Evolutionary conservation across 2,797 vertebrate genomes (phyloP), one percentile per base, ranked within the genome.

Genomic region (Chiroxiphia lanceolata): DNA sequence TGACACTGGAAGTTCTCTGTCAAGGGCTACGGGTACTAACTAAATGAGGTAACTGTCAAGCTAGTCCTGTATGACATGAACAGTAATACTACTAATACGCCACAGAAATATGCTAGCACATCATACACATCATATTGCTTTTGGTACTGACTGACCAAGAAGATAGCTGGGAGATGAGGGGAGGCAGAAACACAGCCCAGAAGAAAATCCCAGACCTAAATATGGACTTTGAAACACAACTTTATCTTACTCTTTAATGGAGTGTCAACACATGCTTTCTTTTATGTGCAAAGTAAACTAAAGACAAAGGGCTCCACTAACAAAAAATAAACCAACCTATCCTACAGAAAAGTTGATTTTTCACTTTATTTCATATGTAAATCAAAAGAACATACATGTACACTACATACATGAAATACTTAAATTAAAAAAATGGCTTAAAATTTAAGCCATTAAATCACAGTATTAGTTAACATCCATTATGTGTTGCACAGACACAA

Each of bases 401-500:
- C 9, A 23, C 21, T 47, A 29, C 18, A 44, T 60, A 82, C 7
- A 12, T 29, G 25, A 77, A 87, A 70, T 75, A 88, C 27, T 76
- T 85, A 71, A 94, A 90, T 33, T 11, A 5, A 84, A 86, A 63
- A 82, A 10, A 27, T 31, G 42, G 11, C 38, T 91, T 54, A 86
- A 65, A 90, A 72, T 91, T 72, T 64, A 50, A 95, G 61, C 34
- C 42, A 75, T 84, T 90, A 91, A 89, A 63, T 64, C 31, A 90
- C 31, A 51, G 67, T 69, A 91, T 56, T 77, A 90, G 51, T 79
- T 90, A 96, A 94, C 63, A 80, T 60, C 50, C 27, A 53, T 80
- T 70, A 90, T 33, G 74, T 53, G 79, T 79, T 94, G 83, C 26
- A 89, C 36, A 94, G 80, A 94, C 63, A 93, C 78, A 94, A 69